Base-by-base conservation (phyloP, 2,888 invertebrate genomes). In the Drosophila paranaensis region DNA sequence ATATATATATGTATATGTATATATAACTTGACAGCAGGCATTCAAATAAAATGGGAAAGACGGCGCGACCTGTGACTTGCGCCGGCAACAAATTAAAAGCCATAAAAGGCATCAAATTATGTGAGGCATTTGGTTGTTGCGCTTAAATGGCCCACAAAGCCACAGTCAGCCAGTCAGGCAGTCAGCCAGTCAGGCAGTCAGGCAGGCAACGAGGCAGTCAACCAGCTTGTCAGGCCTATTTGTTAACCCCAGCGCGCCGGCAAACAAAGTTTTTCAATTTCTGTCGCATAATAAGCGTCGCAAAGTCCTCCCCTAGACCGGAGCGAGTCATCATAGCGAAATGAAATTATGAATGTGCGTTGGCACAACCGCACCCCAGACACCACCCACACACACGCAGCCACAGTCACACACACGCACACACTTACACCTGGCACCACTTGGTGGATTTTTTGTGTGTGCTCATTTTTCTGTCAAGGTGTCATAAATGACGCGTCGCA, bases 201-300 rank as follows among this genome's bases (percentile, higher is more conserved):
- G 16, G 20, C 55, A 46, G 50, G 11, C 61, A 46, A 42, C 10
- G 53, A 74, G 30, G 25, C 55, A 60, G 33, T 20, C 40, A 73
- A n/a, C 54, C 54, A 54, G 54, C 39, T n/a, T 54, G 50, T 16
- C 56, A 57, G 60, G 25, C 82, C 89, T 89, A 90, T 86, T 90
- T 86, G 89, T 89, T 88, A 87, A 85, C 89, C 89, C 85, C 87
- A 87, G 76, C 89, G 79, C 69, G 89, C 74, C 78, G 82, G 88
- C 89, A 86, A 90, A 90, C 90, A 90, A 86, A 90, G 88, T 86
- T 86, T 90, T 86, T 86, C 90, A 90, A 90, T 86, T 90, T 90
- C 85, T 90, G 90, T 87, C 89, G 90, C 86, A 90, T 86, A 86
- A 86, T 86, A 90, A 89, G 89, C 76, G 71, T 71, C 77, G 80